phyloP scores from a whole-genome alignment of 2,113 vertebrate genomes.

The Anas platyrhynchos region DNA sequence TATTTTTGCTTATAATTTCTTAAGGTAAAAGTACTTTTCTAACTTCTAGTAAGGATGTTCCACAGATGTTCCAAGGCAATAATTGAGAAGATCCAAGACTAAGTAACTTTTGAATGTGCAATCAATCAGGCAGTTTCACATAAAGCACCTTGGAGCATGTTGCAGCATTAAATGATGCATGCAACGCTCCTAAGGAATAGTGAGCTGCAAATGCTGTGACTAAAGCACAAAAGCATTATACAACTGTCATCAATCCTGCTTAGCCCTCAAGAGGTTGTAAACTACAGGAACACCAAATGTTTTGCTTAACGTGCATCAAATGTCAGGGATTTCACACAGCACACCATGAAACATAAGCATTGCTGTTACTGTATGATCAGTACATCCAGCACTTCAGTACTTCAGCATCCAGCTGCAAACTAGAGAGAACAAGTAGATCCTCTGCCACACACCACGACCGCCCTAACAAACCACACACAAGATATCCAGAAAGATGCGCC shows the following conservation, averaged over 20 bases:
- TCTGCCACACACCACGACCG: background rate
- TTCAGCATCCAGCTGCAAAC: background rate
- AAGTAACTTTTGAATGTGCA: background rate
- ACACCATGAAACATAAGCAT: background rate
- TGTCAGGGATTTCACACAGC: background rate
- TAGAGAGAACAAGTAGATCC: background rate
- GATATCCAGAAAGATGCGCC: background rate
- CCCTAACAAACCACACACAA: background rate
- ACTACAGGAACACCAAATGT: background rate
- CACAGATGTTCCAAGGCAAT: background rate
- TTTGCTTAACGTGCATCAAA: background rate
- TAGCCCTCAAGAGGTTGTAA: background rate
- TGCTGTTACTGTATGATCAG: background rate
- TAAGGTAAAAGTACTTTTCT: background rate
- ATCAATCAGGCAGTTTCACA: background rate
- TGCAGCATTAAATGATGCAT: background rate
- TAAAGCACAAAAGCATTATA: background rate
- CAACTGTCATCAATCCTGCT: background rate
- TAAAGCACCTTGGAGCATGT: background rate
- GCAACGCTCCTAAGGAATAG: background rate
- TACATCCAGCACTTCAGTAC: no score
- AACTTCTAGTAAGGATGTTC: background rate
- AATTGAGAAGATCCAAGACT: background rate
- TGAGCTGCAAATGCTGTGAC: background rate
- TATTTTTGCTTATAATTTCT: background rate